Percentiles rank a stretch among this genome's conserved stretches.
Evolutionary conservation across 2,888 invertebrate species (phyloP).

Genomic region (Cyrtodaria siliqua): DNA sequence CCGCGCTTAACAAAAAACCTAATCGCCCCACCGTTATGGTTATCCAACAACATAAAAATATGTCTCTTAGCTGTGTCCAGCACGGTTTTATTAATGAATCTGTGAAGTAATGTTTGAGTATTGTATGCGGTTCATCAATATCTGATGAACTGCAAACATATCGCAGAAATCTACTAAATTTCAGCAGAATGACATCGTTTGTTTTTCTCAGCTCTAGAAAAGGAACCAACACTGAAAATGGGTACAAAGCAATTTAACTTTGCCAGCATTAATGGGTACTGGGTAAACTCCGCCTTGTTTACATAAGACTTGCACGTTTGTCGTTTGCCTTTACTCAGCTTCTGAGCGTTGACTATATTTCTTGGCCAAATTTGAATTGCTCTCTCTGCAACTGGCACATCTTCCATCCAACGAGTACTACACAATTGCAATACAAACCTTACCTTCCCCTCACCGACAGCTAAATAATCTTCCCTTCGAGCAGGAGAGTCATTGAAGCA

Average conservation of each 20-base stretch:
- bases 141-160: no score
- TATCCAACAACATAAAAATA: no score
- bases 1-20: no score
- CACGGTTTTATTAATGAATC: no score
- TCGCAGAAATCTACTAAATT: no score
- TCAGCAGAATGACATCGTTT: constrained; percentile 29
- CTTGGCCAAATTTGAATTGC: constrained; percentile 37
- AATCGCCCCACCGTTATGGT: no score
- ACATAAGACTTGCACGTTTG: constrained; percentile 19
- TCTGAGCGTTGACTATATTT: constrained; percentile 38
- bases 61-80: no score
- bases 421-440: constrained; percentile 65
- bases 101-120: no score
- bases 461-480: constrained; percentile 69
- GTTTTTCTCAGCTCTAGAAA: constrained; percentile 34
- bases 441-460: constrained; percentile 54
- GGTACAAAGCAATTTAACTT: constrained; percentile 32
- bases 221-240: constrained; percentile 30
- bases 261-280: constrained; percentile 24
- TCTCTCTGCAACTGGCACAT: constrained; percentile 43
- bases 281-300: constrained; percentile 12
- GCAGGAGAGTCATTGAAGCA: constrained; percentile 78
- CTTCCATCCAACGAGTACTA: constrained; percentile 46
- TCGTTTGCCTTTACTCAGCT: constrained; percentile 17
- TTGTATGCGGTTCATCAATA: no score